These are phyloP conservation scores for Dexiosoma caninum DNA, from an alignment of 2,888 invertebrate genomes.

Conservation along the genomic window DNA sequence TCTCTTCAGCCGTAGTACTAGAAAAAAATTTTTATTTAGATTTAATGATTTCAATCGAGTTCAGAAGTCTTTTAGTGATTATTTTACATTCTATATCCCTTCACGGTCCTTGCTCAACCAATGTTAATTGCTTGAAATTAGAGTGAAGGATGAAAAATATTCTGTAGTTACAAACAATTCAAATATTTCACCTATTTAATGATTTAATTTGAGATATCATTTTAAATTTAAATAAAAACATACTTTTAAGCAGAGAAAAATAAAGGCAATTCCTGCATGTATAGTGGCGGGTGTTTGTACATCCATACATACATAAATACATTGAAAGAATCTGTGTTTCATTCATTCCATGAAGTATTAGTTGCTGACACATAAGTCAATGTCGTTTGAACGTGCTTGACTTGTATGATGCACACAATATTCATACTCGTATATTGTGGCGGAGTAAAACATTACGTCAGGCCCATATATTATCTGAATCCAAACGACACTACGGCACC, in stretches of 20 bases:
- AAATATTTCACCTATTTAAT: background rate
- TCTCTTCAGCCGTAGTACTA: too few relatives aligned
- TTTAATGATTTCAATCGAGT: too few relatives aligned
- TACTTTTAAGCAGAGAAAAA: background rate
- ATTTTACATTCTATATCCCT: background rate
- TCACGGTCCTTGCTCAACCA: background rate
- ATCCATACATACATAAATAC: background rate
- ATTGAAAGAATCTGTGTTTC: slow-evolving; percentile 10
- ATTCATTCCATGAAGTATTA: slow-evolving; percentile 26
- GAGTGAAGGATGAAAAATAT: background rate
- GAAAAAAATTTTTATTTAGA: too few relatives aligned
- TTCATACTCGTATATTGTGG: background rate
- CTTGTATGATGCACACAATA: slow-evolving; percentile 18
- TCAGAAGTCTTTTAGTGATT: background rate
- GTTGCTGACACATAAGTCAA: slow-evolving; percentile 54
- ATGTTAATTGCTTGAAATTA: slow-evolving; percentile 9
- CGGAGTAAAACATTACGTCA: slow-evolving; percentile 53
- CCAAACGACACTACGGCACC: slow-evolving; percentile 60
- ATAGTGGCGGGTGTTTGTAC: background rate
- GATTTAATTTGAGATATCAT: background rate
- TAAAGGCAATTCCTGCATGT: slow-evolving; percentile 17
- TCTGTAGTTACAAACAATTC: background rate
- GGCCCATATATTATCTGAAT: slow-evolving; percentile 46
- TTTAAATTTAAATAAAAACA: background rate
- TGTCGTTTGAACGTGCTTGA: slow-evolving; percentile 55